Percentiles rank a stretch among this genome's conserved stretches.
Evolutionary conservation across 2,113 vertebrate genomes (phyloP).

Genomic region (Ciconia maguari): DNA sequence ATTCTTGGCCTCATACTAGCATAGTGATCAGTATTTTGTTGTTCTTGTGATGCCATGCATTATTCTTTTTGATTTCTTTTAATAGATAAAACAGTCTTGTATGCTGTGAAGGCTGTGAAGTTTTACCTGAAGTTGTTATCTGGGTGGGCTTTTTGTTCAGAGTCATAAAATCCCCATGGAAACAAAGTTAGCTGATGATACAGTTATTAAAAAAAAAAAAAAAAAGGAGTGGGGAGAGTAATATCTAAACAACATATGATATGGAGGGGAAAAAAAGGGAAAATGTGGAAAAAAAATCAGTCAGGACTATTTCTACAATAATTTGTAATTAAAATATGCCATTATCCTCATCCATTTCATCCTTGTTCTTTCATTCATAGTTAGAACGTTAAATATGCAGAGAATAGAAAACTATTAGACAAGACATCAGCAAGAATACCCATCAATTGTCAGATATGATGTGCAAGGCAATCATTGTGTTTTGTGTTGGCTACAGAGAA

Average conservation of each 20-base stretch:
- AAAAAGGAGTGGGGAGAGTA: accelerated
- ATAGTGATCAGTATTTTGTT: neutral
- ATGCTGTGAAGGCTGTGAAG: neutral
- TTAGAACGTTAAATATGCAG: constrained; percentile 23
- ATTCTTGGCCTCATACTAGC: neutral
- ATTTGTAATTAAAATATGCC: neutral
- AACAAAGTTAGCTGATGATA: neutral
- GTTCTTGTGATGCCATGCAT: neutral
- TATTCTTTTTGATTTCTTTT: neutral
- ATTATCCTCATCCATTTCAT: neutral
- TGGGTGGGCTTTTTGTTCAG: neutral
- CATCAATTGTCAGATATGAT: constrained; percentile 51
- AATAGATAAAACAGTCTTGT: neutral
- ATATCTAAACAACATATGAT: neutral
- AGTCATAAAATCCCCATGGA: neutral
- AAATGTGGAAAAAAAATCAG: neutral
- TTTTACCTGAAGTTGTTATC: neutral
- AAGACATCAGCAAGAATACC: constrained; percentile 4
- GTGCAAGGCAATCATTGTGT: constrained; percentile 28
- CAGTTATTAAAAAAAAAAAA: neutral
- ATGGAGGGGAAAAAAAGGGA: neutral
- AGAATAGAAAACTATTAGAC: neutral
- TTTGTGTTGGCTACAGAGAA: constrained; percentile 53
- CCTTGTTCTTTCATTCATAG: constrained; percentile 3
- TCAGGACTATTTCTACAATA: neutral